These are phyloP conservation scores for Clivina fossor DNA, from an alignment of 2,888 invertebrate genomes.

Conservation along the genomic window DNA sequence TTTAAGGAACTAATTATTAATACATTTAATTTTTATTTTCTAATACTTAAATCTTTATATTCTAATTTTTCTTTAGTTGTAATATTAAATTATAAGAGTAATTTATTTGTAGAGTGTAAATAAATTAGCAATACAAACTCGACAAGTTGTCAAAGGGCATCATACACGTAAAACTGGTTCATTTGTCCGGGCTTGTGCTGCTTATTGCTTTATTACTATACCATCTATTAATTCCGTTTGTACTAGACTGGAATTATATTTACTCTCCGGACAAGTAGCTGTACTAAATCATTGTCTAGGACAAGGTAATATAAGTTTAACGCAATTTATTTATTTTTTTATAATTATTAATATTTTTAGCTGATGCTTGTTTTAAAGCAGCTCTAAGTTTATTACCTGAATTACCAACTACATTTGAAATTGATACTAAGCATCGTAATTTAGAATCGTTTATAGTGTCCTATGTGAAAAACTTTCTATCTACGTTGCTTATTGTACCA, in stretches of 20 bases:
- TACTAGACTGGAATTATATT: conserved; percentile 78
- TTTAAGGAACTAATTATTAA: too few species aligned
- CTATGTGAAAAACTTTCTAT: conserved; percentile 76
- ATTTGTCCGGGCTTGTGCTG: conserved; percentile 91
- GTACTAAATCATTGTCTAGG: conserved; percentile 87
- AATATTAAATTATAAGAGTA: conserved; percentile 29
- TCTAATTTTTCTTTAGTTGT: conserved; percentile 32
- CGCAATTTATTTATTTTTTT: background rate
- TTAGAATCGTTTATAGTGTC: conserved; percentile 72
- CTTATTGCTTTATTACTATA: conserved; percentile 94
- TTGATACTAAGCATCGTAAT: conserved; percentile 73
- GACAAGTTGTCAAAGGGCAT: conserved; percentile 69
- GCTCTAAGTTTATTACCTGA: conserved; percentile 79
- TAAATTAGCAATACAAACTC: conserved; percentile 69
- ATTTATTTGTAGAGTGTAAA: conserved; percentile 71
- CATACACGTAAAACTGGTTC: conserved; percentile 80
- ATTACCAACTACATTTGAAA: conserved; percentile 67
- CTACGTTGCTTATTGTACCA: conserved; percentile 81
- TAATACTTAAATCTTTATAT: too few species aligned
- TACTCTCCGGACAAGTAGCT: conserved; percentile 86
- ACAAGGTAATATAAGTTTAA: conserved; percentile 83
- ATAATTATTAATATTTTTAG: conserved; percentile 55
- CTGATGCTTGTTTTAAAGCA: conserved; percentile 92
- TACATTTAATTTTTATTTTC: too few species aligned
- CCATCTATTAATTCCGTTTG: conserved; percentile 88